Base-by-base conservation (phyloP, 2,888 invertebrate genomes). In the Drosophila recens region DNA sequence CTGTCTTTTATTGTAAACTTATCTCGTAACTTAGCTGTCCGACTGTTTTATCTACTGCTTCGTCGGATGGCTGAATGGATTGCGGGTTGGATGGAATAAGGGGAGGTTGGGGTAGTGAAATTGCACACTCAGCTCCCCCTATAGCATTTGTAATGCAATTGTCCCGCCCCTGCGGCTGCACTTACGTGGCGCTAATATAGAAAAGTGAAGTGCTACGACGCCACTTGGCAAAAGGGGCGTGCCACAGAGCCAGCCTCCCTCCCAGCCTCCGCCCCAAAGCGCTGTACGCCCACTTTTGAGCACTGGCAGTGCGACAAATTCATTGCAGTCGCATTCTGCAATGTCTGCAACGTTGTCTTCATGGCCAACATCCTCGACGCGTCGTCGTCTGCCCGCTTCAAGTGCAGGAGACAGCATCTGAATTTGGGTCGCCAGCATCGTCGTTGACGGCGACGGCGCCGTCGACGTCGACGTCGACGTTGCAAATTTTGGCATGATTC, bases 401-500 rank as follows among this genome's bases (percentile, higher is more conserved):
- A 79, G 76, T 79, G 66, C 73, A 52, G 61, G 64, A 52, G 61
- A 59, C 56, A 67, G 57, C 65, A 68, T 54, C 46, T 63, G 68
- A 68, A 87, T 83, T 87, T 87, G 76, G 86, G 87, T 86, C 86
- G 82, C 74, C 75, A 67, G 58, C 23, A 23, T 23, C 23, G 23
- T 4, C 75, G 65, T 69, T 68, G 73, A 79, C 83, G 64, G 65
- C 68, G 70, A 79, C 80, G 75, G 45, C 68, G 49, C 11, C 15
- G 33, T 3, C 33, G 34, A 9, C 70, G 62, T 65, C 71, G 67
- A 71, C 74, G 65, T 69, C 71, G 73, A 79, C 83, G 78, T 43
- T 68, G 79, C 82, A 87, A 75, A 82, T 84, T 87, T 87, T 83
- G 78, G 82, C 80, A 81, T 87, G 82, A 87, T 87, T 85, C 86